Conservation (phyloP, 2,113 vertebrate species). For the Dipodomys ordii region DNA sequence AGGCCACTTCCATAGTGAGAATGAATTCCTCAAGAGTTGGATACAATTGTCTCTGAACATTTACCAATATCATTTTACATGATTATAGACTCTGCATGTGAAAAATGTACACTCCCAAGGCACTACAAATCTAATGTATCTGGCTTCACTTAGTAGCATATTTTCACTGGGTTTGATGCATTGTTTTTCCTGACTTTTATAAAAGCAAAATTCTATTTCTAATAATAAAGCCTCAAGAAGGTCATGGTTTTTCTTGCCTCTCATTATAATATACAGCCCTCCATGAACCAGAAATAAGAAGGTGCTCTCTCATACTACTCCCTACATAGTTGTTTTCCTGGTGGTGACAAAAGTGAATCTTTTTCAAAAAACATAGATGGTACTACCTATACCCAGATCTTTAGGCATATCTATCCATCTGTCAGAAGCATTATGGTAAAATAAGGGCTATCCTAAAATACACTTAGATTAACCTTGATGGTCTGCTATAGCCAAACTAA, state of each 20-base stretch:
- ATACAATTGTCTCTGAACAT: constrained; percentile 21
- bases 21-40: constrained; percentile 36
- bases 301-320: background rate
- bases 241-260: constrained; percentile 42
- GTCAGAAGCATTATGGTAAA: background rate
- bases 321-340: background rate
- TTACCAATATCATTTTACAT: constrained; percentile 39
- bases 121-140: constrained; percentile 41
- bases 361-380: background rate
- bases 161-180: constrained; percentile 55
- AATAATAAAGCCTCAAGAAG: background rate
- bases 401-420: background rate
- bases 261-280: background rate
- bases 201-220: constrained; percentile 14
- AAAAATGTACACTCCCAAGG: constrained; percentile 47
- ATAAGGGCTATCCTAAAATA: background rate
- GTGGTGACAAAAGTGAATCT: background rate
- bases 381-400: constrained; percentile 5
- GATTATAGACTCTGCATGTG: background rate
- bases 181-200: constrained; percentile 52
- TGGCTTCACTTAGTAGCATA: constrained; percentile 25
- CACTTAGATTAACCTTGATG: background rate
- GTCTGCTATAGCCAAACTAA: background rate
- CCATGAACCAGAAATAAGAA: constrained; percentile 13
- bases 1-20: constrained; percentile 57